These are phyloP conservation scores for Notamacropus eugenii DNA, from an alignment of 2,797 vertebrate genomes.

Conservation along the genomic window DNA sequence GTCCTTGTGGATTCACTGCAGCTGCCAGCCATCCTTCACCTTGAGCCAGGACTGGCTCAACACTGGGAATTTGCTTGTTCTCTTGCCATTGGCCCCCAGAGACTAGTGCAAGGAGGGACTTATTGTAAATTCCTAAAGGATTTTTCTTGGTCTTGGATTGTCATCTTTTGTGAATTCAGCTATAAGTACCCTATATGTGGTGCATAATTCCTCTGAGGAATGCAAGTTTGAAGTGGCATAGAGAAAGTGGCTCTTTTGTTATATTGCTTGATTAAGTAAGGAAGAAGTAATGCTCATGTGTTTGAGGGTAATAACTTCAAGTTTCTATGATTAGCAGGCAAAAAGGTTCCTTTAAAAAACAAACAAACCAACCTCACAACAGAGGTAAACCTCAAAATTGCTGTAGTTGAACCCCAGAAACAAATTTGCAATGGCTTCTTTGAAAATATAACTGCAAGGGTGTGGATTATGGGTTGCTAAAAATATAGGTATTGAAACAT, in stretches of 20 bases:
- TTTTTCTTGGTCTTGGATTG: background rate
- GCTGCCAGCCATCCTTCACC: background rate
- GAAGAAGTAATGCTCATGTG: background rate
- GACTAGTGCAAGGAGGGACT: background rate
- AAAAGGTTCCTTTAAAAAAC: background rate
- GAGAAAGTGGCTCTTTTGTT: background rate
- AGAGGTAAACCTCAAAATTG: conserved; percentile 44
- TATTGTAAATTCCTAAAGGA: background rate
- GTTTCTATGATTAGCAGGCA: conserved; percentile 27
- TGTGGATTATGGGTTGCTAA: background rate
- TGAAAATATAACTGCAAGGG: background rate
- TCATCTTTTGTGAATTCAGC: background rate
- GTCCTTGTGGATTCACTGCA: background rate
- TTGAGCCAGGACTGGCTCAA: background rate
- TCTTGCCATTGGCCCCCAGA: background rate
- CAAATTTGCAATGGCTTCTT: background rate
- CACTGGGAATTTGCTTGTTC: background rate
- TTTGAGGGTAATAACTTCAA: conserved; percentile 33
- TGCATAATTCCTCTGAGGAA: background rate
- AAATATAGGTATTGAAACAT: conserved; percentile 33
- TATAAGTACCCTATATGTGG: background rate
- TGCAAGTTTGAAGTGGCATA: background rate
- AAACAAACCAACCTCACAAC: background rate
- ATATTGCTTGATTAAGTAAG: background rate
- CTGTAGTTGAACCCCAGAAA: background rate